Evolutionary conservation across 2,113 vertebrate genomes (phyloP).

Genomic region (Percopsis transmontana): DNA sequence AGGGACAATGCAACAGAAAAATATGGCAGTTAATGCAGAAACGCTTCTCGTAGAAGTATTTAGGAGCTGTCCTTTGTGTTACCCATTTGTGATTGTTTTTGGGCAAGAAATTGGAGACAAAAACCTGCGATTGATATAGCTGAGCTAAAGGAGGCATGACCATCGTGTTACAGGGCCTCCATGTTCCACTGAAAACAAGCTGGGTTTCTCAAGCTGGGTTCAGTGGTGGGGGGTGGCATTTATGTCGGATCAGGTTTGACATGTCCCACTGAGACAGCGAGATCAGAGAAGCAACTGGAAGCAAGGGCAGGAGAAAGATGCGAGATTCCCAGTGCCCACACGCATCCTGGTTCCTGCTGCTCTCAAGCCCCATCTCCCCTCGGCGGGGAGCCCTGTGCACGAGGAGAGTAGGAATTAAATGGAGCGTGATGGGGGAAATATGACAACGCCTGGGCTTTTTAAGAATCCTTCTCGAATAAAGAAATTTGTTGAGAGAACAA

Average conservation of each 20-base stretch:
- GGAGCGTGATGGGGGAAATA: conserved; percentile 1
- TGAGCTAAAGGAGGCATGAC: neutral
- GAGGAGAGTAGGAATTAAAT: neutral
- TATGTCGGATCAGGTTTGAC: conserved; percentile 55
- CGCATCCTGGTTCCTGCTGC: conserved; percentile 41
- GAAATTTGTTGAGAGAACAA: neutral
- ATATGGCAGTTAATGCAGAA: neutral
- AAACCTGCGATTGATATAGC: no score
- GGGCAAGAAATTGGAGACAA: no score
- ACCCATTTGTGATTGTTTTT: no score
- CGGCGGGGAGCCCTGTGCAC: conserved; percentile 11
- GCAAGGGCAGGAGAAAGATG: conserved; percentile 15
- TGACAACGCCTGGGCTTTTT: neutral
- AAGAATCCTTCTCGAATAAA: neutral
- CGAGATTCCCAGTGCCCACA: conserved; percentile 6
- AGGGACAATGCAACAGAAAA: neutral
- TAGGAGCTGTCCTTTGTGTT: no score
- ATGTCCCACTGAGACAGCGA: conserved; percentile 52
- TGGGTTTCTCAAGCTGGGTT: neutral
- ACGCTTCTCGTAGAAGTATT: no score
- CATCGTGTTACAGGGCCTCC: neutral
- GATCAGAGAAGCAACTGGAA: conserved; percentile 28
- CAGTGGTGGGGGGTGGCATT: neutral
- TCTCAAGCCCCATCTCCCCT: conserved; percentile 7
- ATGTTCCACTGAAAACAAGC: no score